A percentile compares a stretch with the other conserved stretches of the same genome.
Conservation (phyloP, 2,797 vertebrate species). For the Pseudomugil gertrudae region DNA sequence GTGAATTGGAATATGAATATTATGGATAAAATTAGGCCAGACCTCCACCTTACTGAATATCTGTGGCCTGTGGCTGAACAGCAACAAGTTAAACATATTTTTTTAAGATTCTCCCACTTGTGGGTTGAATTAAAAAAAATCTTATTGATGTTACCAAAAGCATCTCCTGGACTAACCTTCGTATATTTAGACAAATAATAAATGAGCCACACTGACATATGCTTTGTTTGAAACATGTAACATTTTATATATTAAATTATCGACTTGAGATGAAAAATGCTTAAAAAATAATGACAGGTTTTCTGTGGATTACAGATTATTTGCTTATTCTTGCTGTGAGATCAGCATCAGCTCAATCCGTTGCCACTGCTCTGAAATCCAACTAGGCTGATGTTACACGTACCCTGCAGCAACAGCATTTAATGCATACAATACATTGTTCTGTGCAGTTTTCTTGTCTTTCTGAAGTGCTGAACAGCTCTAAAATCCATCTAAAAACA, state of each 20-base stretch:
- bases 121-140: neutral
- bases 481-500: neutral
- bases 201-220: neutral
- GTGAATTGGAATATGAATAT: neutral
- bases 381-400: neutral
- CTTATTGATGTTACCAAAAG: neutral
- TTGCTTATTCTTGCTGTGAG: slow-evolving; percentile 17
- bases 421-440: neutral
- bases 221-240: neutral
- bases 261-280: neutral
- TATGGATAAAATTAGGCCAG: neutral
- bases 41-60: neutral
- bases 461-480: neutral
- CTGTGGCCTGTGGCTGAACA: neutral
- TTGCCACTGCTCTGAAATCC: neutral
- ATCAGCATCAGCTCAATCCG: slow-evolving; percentile 2
- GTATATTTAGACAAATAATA: neutral
- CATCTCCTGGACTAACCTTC: neutral
- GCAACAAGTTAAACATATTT: neutral
- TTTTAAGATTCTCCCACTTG: no score
- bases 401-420: neutral
- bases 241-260: neutral
- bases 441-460: neutral
- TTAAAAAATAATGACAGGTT: neutral
- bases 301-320: slow-evolving; percentile 30